A percentile compares a stretch with the other conserved stretches of the same genome.
Evolutionary conservation across 1,140 invertebrate species (phyloP).

Genomic region (Apis laboriosa): DNA sequence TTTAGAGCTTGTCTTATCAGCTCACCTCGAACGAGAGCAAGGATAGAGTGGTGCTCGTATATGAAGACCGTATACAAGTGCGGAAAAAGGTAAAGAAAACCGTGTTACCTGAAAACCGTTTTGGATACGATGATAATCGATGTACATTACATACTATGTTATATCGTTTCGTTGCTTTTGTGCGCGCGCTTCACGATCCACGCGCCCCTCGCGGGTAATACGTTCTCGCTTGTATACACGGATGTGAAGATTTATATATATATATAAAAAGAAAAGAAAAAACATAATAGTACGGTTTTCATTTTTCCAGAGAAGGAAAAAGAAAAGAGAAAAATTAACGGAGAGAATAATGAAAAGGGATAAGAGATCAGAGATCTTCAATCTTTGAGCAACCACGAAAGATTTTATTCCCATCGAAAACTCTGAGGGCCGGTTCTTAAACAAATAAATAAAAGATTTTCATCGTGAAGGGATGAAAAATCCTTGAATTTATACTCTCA

Average conservation of each 20-base stretch:
- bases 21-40: slow-evolving; percentile 79
- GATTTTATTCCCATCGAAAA: no score
- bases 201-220: neutral
- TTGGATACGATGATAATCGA: slow-evolving; percentile 47
- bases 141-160: slow-evolving; percentile 44
- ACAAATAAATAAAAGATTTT: neutral
- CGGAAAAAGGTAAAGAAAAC: slow-evolving; percentile 81
- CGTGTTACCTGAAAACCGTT: slow-evolving; percentile 53
- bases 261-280: neutral
- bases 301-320: neutral
- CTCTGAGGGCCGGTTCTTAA: neutral
- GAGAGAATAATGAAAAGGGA: neutral
- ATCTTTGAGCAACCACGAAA: no score
- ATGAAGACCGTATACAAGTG: slow-evolving; percentile 83
- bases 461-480: neutral
- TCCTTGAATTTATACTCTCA: neutral
- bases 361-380: neutral
- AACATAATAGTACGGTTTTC: neutral
- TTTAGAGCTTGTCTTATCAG: slow-evolving; percentile 79
- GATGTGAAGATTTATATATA: neutral
- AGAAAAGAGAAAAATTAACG: neutral
- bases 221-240: neutral
- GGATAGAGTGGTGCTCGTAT: slow-evolving; percentile 83
- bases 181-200: neutral
- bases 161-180: slow-evolving; percentile 32